phyloP scores from a whole-genome alignment of 2,113 vertebrate species.

The Scatophagus argus region DNA sequence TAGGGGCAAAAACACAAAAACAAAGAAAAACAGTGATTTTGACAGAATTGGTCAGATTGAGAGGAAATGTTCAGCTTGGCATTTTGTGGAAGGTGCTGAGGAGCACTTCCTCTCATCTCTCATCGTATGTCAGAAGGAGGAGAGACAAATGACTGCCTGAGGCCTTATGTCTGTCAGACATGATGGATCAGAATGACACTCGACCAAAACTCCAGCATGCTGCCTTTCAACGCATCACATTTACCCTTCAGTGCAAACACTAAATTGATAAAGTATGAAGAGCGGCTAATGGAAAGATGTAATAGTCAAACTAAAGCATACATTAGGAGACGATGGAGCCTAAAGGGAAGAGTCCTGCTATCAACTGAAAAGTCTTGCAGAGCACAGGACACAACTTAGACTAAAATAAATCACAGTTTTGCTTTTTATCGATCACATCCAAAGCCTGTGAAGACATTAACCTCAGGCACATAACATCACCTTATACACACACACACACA shows the following conservation, averaged over 20 bases:
- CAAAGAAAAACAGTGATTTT: neutral
- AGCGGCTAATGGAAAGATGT: constrained; percentile 76
- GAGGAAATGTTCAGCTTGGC: constrained; percentile 71
- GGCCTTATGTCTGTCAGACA: constrained; percentile 76
- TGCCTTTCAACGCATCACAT: constrained; percentile 68
- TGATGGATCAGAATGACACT: constrained; percentile 79
- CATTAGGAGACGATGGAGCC: constrained; percentile 67
- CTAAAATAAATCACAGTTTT: constrained; percentile 63
- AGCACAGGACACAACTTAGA: constrained; percentile 50
- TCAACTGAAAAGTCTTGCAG: constrained; percentile 55
- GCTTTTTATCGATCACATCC: constrained; percentile 67
- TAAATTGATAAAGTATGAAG: constrained; percentile 77
- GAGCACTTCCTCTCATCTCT: constrained; percentile 69
- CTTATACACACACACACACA: constrained; percentile 5
- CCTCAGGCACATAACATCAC: constrained; percentile 52
- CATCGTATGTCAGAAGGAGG: constrained; percentile 62
- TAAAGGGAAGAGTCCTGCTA: constrained; percentile 61
- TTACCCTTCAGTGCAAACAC: constrained; percentile 76
- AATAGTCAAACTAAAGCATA: constrained; percentile 78
- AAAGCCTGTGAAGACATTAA: constrained; percentile 57
- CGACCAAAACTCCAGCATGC: constrained; percentile 67
- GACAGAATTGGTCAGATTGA: constrained; percentile 53
- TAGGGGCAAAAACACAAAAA: neutral
- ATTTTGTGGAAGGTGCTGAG: constrained; percentile 75
- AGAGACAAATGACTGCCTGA: constrained; percentile 76